Evolutionary conservation across 2,797 vertebrate species (phyloP).

Genomic region (Echeneis naucrates): DNA sequence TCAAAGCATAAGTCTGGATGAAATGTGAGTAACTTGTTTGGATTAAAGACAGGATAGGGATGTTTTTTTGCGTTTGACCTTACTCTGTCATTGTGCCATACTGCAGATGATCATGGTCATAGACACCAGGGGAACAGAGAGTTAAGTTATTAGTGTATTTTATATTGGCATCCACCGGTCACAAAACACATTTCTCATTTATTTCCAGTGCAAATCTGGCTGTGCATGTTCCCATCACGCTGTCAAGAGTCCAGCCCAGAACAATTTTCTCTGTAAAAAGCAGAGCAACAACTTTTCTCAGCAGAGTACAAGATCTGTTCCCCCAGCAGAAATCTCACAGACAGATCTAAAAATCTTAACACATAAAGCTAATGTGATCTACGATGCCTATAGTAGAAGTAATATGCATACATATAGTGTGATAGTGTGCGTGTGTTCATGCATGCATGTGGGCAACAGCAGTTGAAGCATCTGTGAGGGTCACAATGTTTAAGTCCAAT

Average conservation of each 20-base stretch:
- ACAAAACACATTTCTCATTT: too few species aligned
- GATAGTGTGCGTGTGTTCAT: background rate
- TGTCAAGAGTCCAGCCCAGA: background rate
- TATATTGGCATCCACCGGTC: too few species aligned
- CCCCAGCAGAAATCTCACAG: background rate
- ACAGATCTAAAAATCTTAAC: background rate
- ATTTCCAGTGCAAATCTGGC: background rate
- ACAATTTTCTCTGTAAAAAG: too few species aligned
- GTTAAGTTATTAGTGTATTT: background rate
- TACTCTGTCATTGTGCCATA: conserved; percentile 17
- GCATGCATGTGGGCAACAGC: conserved; percentile 24
- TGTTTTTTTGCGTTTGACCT: conserved; percentile 37
- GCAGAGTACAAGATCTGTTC: background rate
- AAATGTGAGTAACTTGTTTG: conserved; percentile 58
- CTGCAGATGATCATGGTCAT: conserved; percentile 34
- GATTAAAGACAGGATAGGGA: conserved; percentile 55
- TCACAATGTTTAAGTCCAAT: conserved; percentile 58
- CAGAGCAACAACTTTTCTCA: background rate
- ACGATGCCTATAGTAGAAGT: background rate
- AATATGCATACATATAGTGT: background rate
- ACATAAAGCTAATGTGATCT: background rate
- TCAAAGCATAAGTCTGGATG: conserved; percentile 68
- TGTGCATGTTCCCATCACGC: background rate
- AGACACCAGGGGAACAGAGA: too few species aligned
- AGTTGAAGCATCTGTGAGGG: conserved; percentile 48